Evolutionary conservation across 2,888 invertebrate genomes (phyloP), one percentile per base, ranked within the genome.

Genomic region (Caenorhabditis sp.): DNA sequence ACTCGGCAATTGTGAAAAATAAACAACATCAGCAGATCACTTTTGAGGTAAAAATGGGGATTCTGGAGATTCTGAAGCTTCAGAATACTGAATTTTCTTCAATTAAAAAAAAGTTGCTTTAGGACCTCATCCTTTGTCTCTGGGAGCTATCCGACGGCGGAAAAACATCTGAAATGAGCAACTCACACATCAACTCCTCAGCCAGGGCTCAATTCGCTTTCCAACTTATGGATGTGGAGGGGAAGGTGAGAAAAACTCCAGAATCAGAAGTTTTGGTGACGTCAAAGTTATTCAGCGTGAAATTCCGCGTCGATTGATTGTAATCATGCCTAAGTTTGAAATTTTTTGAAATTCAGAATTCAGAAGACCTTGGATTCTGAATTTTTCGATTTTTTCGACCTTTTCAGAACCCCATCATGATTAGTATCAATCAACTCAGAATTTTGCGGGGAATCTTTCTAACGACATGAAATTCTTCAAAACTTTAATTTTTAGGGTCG

Each of bases 201-300:
- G 85, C 87, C 20, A 78, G 86, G 0, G 89, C 88, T 6, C 86
- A 87, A 56, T 89, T 89, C 58, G 82, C 86, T 2, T 89, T 89
- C 50, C 70, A 71, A 22, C 53, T 89, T 55, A 89, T 89, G 88
- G 82, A 83, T 62, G 82, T 86, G 26, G 85, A 88, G 68, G 81
- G 83, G 47, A 85, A 87, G 74, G 88, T 87, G 28, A 6, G 70
- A 13, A 47, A 18, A 47, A 47, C n/a, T n/a, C n/a, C n/a, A n/a
- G n/a, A n/a, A n/a, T n/a, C n/a, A n/a, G n/a, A n/a, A n/a, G n/a
- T n/a, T n/a, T n/a, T n/a, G n/a, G n/a, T n/a, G n/a, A n/a, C n/a
- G n/a, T n/a, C n/a, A n/a, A n/a, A n/a, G n/a, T 11, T 55, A 18
- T n/a, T 47, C 47, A 18, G 47, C 18, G 18, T n/a, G n/a, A 20